phyloP scores from a whole-genome alignment of 1,140 invertebrate genomes.

The Brachystomella parvula region DNA sequence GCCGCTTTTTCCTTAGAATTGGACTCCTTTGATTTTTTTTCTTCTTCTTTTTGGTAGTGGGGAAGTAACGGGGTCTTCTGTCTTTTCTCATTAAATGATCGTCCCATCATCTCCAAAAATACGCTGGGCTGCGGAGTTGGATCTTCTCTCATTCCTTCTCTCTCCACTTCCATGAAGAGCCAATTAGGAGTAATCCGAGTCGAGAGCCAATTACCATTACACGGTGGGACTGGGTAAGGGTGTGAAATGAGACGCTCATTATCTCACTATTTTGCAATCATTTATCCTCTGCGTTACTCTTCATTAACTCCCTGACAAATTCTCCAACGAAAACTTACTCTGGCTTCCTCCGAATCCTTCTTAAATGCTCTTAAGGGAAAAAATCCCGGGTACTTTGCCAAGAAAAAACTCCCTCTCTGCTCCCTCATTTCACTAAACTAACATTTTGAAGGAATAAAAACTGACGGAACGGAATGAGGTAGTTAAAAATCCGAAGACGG shows the following conservation, averaged over 20 bases:
- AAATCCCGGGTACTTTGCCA: conserved; percentile 5
- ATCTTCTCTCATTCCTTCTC: no score
- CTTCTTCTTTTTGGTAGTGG: no score
- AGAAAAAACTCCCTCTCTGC: not conserved
- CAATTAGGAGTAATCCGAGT: conserved; percentile 40
- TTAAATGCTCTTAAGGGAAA: not conserved
- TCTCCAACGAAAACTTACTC: conserved; percentile 30
- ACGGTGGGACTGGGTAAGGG: conserved; percentile 18
- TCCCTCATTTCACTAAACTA: not conserved
- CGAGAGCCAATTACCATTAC: conserved; percentile 38
- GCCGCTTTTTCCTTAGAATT: conserved; percentile 13
- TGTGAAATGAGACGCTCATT: conserved; percentile 39
- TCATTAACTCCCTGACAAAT: conserved; percentile 40
- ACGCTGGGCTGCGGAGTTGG: not conserved
- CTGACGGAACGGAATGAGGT: not conserved
- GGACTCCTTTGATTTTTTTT: not conserved
- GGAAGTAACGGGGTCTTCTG: no score
- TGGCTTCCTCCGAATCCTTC: conserved; percentile 2
- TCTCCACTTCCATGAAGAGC: conserved; percentile 33
- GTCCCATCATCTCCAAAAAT: not conserved
- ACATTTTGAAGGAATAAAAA: not conserved
- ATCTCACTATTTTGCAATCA: conserved; percentile 39
- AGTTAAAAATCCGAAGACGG: not conserved
- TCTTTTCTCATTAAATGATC: conserved; percentile 1
- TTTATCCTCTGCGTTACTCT: conserved; percentile 39